Conservation (phyloP, 2,113 vertebrate genomes). For the Gadus macrocephalus region DNA sequence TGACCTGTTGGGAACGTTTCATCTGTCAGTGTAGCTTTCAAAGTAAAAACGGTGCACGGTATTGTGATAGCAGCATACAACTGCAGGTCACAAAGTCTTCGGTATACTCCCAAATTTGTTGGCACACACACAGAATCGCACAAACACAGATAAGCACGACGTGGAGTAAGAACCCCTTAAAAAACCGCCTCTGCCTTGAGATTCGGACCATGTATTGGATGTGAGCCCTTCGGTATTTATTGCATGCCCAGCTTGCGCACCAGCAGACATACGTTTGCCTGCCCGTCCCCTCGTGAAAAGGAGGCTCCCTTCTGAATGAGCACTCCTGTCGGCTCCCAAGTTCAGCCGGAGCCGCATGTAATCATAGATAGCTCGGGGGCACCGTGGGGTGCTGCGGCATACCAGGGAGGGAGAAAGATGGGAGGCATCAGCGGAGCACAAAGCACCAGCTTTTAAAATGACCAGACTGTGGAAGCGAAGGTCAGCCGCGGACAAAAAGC, state of each 20-base stretch:
- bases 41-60: too few species aligned
- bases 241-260: slow-evolving; percentile 5
- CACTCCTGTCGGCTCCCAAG: slow-evolving; percentile 54
- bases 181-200: too few species aligned
- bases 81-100: too few species aligned
- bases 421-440: slow-evolving; percentile 56
- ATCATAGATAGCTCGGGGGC: slow-evolving; percentile 57
- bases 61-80: too few species aligned
- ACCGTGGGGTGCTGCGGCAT: slow-evolving; percentile 36
- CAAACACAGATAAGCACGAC: too few species aligned
- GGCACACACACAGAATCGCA: too few species aligned
- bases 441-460: slow-evolving; percentile 57
- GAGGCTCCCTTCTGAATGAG: slow-evolving; percentile 47
- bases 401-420: slow-evolving; percentile 34
- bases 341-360: slow-evolving; percentile 54
- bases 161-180: too few species aligned
- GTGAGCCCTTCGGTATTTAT: too few species aligned
- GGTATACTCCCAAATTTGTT: too few species aligned
- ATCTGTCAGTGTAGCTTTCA: too few species aligned
- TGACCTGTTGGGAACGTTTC: too few species aligned
- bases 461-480: slow-evolving; percentile 53
- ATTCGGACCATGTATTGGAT: too few species aligned
- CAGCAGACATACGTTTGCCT: slow-evolving; percentile 14
- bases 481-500: slow-evolving; percentile 54
- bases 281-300: slow-evolving; percentile 24